Percentiles rank a stretch among this genome's conserved stretches.
These are phyloP conservation scores for Pterocles burchelli DNA, from an alignment of 2,113 vertebrate species.

Conservation along the genomic window DNA sequence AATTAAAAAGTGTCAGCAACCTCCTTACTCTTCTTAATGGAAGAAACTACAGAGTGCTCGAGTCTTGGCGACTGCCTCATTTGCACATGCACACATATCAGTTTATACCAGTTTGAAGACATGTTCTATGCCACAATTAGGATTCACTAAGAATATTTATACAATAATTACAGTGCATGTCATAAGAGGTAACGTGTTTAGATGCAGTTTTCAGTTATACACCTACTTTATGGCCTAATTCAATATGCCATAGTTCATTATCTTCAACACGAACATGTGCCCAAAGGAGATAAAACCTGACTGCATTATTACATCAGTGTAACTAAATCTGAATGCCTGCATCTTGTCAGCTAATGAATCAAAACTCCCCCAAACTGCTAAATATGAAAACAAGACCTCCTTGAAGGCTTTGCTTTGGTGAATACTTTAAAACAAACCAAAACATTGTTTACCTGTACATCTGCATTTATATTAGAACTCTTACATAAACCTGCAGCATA, in stretches of 20 bases:
- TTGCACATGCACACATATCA: not conserved
- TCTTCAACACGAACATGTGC: not conserved
- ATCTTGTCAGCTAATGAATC: not conserved
- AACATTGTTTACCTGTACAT: not conserved
- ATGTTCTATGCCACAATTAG: not conserved
- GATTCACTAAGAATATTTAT: not conserved
- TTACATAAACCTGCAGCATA: not conserved
- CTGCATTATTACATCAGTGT: too few species aligned
- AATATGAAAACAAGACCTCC: not conserved
- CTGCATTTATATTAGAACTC: not conserved
- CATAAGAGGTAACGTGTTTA: not conserved
- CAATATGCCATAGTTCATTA: not conserved
- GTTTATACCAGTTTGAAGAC: not conserved
- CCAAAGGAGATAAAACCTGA: not conserved
- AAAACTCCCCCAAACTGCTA: not conserved
- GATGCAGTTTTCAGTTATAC: not conserved
- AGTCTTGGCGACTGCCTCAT: not conserved
- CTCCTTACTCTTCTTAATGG: not conserved
- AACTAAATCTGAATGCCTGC: not conserved
- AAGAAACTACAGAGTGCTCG: not conserved
- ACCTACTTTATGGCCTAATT: not conserved
- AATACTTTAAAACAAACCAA: not conserved
- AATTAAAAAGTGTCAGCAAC: not conserved
- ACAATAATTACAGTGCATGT: not conserved
- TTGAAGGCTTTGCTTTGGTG: not conserved